These are phyloP conservation scores for Halocaridina rubra DNA, from an alignment of 2,888 invertebrate genomes.

Conservation along the genomic window DNA sequence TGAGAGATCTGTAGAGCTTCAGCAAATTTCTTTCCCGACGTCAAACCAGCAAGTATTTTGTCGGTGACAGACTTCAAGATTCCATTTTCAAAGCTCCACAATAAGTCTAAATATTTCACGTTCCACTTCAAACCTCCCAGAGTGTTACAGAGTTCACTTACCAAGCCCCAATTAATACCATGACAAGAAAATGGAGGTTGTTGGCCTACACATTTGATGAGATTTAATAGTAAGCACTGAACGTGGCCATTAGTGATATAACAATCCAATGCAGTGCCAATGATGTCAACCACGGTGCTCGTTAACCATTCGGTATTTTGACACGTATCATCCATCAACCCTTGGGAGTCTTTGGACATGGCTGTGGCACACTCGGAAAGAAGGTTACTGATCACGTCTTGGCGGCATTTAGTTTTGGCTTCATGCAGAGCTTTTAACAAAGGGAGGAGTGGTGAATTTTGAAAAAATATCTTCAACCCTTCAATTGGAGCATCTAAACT, in stretches of 20 bases:
- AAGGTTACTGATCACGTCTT: slow-evolving; percentile 1
- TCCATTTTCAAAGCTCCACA: slow-evolving; percentile 35
- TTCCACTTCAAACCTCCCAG: slow-evolving; percentile 15
- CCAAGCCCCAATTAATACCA: slow-evolving; percentile 30
- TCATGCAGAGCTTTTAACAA: slow-evolving; percentile 28
- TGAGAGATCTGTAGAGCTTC: slow-evolving; percentile 39
- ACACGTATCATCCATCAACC: neutral
- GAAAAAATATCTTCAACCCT: slow-evolving; percentile 30
- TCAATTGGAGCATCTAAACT: slow-evolving; percentile 24
- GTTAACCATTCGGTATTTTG: slow-evolving; percentile 1
- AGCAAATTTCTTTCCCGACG: slow-evolving; percentile 8
- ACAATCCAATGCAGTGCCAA: slow-evolving; percentile 32
- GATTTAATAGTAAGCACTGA: slow-evolving; percentile 15
- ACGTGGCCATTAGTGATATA: slow-evolving; percentile 21
- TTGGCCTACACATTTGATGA: slow-evolving; percentile 21
- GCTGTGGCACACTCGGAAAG: slow-evolving; percentile 8
- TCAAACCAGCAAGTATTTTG: slow-evolving; percentile 10
- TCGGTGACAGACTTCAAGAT: neutral
- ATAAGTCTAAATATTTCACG: slow-evolving; percentile 1
- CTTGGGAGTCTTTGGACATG: neutral
- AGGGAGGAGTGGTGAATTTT: slow-evolving; percentile 13
- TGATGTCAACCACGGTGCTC: slow-evolving; percentile 7
- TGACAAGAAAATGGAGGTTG: slow-evolving; percentile 37
- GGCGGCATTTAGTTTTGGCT: slow-evolving; percentile 1
- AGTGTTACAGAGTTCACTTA: slow-evolving; percentile 28